Evolutionary conservation across 2,113 vertebrate species (phyloP), one percentile per base, ranked within the genome.

Genomic region (Nannobrachium achirus): DNA sequence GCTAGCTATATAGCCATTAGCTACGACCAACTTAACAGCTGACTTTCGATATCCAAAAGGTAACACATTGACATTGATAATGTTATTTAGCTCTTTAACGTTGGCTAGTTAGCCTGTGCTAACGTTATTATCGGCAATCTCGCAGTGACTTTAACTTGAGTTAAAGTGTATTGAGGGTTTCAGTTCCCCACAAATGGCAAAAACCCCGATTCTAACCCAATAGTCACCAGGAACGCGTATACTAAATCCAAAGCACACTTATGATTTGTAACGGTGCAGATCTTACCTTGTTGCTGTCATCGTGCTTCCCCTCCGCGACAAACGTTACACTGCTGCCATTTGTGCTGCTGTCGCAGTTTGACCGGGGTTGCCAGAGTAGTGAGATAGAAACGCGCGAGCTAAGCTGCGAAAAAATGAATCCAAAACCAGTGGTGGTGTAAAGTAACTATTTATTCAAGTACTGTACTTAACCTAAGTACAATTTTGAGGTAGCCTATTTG

Each of bases 341-440:
- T 86, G 85, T 82, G 76, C 86, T 82, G 76, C 86, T 86, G 89
- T 92, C 90, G 89, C 90, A 92, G 89, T 91, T 90, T 84, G 87
- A 78, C 74, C 75, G 1, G 83, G 88, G 88, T 88, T 90, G 86
- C 87, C 85, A 89, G 86, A 87, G n/a, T 87, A 79, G 39, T 44
- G 66, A 50, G 64, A 77, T 3, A 75, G 75, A 86, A 88, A 80
- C 79, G 73, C 73, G 80, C 73, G 82, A 73, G 20, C 40, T 5
- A 16, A 56, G 20, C 39, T 15, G 8, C 10, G 48, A 53, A 49
- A 57, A 75, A 15, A 59, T 49, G 41, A n/a, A n/a, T 15, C 13
- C 25, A 52, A 63, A 19, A 73, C 61, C 69, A 45, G 13, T 11
- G 2, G 49, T 11, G 18, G n/a, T 10, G 6, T 0, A 51, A 56